phyloP scores from a whole-genome alignment of 1,140 invertebrate genomes.

The Penaeus indicus region DNA sequence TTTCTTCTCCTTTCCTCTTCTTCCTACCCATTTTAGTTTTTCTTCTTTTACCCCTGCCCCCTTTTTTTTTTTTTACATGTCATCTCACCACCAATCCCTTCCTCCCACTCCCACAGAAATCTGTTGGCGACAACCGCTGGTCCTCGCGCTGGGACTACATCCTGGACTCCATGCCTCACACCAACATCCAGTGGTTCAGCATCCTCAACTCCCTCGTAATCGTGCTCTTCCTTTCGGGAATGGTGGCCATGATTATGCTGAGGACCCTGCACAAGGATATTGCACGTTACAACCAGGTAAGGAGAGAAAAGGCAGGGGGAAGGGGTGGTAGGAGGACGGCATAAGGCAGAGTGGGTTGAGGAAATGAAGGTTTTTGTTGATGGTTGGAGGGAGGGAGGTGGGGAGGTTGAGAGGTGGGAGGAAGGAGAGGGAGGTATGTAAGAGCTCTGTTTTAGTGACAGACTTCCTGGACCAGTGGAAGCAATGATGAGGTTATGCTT shows the following conservation, averaged over 20 bases:
- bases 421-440: no score
- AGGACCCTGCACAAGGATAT: slow-evolving; percentile 98
- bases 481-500: no score
- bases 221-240: slow-evolving; percentile 89
- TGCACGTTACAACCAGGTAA: slow-evolving; percentile 95
- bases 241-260: slow-evolving; percentile 99
- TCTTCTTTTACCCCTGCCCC: neutral
- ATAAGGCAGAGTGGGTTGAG: no score
- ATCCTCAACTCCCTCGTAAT: slow-evolving; percentile 92
- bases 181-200: slow-evolving; percentile 99
- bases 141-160: slow-evolving; percentile 99
- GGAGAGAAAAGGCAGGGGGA: slow-evolving; percentile 66
- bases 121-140: slow-evolving; percentile 92
- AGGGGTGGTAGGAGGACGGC: neutral
- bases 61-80: neutral
- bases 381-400: no score
- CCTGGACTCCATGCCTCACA: slow-evolving; percentile 96
- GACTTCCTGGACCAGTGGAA: no score
- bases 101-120: slow-evolving; percentile 72
- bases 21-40: neutral
- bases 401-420: no score
- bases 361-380: no score
- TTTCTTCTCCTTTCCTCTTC: no score
- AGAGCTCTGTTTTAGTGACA: no score
- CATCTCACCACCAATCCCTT: no score